Evolutionary conservation across 2,797 vertebrate species (phyloP), one percentile per base, ranked within the genome.

Genomic region (Mycteria americana): DNA sequence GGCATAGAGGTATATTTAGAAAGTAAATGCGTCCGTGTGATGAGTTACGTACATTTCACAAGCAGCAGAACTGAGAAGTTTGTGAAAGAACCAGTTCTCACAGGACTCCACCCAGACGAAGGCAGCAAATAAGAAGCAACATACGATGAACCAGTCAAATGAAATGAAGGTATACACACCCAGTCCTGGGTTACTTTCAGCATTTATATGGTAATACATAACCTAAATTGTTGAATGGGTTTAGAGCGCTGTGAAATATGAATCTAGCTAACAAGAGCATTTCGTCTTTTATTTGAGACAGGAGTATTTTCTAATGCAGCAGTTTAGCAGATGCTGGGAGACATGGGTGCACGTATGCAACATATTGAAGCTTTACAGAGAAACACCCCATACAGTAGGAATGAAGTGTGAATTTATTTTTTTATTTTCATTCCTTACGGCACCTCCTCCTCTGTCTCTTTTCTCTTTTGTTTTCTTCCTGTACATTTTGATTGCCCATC

Each of bases 41-140:
- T 69, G 92, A 92, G 82, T 63, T 83, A 64, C 43, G 37, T 30
- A 18, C 37, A 85, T 65, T 95, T 89, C 81, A 88, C 37, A 94
- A 85, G 85, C 84, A 85, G 80, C 57, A 95, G 53, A 85, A 65
- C 65, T 31, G 51, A 93, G 53, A 93, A 94, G 64, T 57, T 79
- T 50, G 73, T 88, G 72, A 91, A 94, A 84, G 64, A 97, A 90
- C 78, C 89, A 77, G 94, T 94, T 97, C 92, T 81, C 33, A 37
- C 14, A 63, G 56, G 88, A 33, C 91, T 85, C 94, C 93, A 82
- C 95, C 92, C 86, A 56, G 62, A 18, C 6, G 22, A 75, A 69
- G 68, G 14, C 39, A 88, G 62, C 76, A 85, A 96, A 95, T 62
- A 81, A 91, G 80, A 78, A 69, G 74, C 76, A 75, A 27, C 1